phyloP scores from a whole-genome alignment of 1,140 invertebrate genomes.

The Pachypeltis micranthus region DNA sequence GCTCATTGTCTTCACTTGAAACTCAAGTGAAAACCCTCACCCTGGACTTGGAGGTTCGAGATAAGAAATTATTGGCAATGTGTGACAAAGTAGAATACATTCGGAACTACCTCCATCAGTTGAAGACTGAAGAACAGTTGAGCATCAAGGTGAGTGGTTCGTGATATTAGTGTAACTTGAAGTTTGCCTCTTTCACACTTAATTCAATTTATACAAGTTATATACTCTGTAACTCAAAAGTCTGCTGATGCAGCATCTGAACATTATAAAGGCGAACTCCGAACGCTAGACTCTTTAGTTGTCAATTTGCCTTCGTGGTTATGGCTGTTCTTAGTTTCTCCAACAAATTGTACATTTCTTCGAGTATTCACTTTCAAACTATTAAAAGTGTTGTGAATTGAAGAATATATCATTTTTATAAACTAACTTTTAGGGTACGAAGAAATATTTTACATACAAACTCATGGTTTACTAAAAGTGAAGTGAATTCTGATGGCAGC shows the following conservation, averaged over 20 bases:
- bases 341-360: no score
- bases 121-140: constrained; percentile 16
- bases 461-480: background rate
- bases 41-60: background rate
- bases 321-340: no score
- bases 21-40: background rate
- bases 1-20: background rate
- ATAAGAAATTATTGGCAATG: constrained; percentile 1
- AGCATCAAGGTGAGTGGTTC: constrained; percentile 17
- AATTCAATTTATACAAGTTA: background rate
- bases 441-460: background rate
- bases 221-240: no score
- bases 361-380: no score
- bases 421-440: background rate
- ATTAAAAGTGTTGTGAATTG: no score
- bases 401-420: no score
- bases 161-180: background rate
- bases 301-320: no score
- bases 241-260: no score
- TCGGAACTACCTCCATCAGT: constrained; percentile 17
- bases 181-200: background rate
- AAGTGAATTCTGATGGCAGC: no score
- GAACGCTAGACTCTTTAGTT: background rate
- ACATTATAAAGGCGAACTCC: no score
- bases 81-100: constrained; percentile 23